Base-by-base conservation (phyloP, 2,888 invertebrate species). In the Cremastobaeus sp. region DNA sequence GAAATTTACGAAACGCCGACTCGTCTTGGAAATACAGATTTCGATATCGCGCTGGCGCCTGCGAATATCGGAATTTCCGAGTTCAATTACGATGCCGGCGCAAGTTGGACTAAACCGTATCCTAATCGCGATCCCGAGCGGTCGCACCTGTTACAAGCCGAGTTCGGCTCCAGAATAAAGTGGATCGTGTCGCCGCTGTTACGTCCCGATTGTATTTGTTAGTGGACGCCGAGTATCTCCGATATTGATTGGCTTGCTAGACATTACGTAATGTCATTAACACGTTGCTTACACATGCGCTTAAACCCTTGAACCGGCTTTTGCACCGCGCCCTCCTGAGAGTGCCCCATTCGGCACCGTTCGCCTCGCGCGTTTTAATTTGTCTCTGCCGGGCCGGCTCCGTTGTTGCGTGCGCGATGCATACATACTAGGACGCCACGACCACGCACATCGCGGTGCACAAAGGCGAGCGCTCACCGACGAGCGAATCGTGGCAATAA, bases 251-350 rank as follows among this genome's bases (percentile, higher is more conserved):
- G 84, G 82, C 83, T 81, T 77, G 82, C 81, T 83, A 80, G 77
- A 79, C 78, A 84, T 86, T 86, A 84, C 84, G 84, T 85, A 86
- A 86, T 83, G 84, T 85, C 84, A 85, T 86, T 86, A 86, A 85
- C 85, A 83, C 84, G 82, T 84, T 83, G 83, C 82, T 84, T 82
- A 85, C 83, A 85, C 84, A 83, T 82, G 82, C 84, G 82, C 83
- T 78, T 55, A 77, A 78, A 76, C 72, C 76, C 74, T 65, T 75
- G 12, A 52, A 50, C 52, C 52, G 39, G 59, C 45, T 21, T 74
- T 55, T 62, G 41, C 60, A 59, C 48, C 39, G 69, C 54, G 43
- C 54, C 41, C 59, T 43, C 37, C 28, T 59, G 45, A 35, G 28
- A 59, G 25, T 43, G 41, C 34, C 20, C 35, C 47, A n/a, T 43